A percentile compares a stretch with the other conserved stretches of the same genome.
Conservation (phyloP, 2,113 vertebrate species). For the Lampris megalopsis region DNA sequence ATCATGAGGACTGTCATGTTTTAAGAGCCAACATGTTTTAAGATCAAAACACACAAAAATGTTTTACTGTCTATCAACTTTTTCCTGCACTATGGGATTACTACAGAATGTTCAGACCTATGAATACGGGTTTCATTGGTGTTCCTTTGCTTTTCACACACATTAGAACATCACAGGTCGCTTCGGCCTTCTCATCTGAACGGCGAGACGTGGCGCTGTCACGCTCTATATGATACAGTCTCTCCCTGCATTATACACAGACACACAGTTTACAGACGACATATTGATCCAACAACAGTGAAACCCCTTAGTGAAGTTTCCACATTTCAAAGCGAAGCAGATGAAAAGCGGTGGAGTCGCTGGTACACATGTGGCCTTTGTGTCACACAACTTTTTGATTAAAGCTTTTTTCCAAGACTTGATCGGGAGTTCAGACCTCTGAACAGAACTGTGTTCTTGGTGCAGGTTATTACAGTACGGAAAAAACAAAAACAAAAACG, state of each 20-base stretch:
- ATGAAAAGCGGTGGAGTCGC: conserved; percentile 54
- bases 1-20: no score
- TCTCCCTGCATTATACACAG: conserved; percentile 42
- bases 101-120: no score
- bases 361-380: conserved; percentile 52
- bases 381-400: conserved; percentile 51
- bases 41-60: no score
- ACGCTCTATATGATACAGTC: conserved; percentile 27
- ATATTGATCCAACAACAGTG: conserved; percentile 64
- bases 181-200: neutral
- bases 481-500: no score
- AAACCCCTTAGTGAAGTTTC: conserved; percentile 58
- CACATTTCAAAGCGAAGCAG: conserved; percentile 65
- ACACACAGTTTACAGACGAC: conserved; percentile 37
- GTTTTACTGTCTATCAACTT: neutral
- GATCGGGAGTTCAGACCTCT: no score
- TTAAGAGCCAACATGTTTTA: no score
- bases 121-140: no score
- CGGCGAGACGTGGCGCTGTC: conserved; percentile 26
- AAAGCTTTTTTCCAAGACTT: conserved; percentile 53
- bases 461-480: no score
- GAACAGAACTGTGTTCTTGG: no score
- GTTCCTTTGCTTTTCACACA: no score
- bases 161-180: no score
- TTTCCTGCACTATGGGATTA: conserved; percentile 26